phyloP scores from a whole-genome alignment of 1,140 invertebrate genomes.

The Cyrtorhinus lividipennis region DNA sequence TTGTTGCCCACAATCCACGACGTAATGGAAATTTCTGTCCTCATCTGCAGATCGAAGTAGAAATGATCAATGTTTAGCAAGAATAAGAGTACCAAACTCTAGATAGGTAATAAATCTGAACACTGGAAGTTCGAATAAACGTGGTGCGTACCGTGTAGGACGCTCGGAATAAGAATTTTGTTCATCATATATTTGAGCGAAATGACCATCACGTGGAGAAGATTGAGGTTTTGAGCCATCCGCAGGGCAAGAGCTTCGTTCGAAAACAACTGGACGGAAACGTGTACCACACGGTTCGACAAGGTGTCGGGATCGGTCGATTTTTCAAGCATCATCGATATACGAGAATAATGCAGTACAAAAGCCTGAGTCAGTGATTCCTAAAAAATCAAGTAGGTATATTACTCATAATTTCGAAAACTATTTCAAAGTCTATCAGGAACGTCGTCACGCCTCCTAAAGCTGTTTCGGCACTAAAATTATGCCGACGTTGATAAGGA shows the following conservation, averaged over 20 bases:
- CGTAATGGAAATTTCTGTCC: slow-evolving; percentile 65
- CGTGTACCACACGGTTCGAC: slow-evolving; percentile 90
- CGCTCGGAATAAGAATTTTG: slow-evolving; percentile 74
- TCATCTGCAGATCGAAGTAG: slow-evolving; percentile 41
- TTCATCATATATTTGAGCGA: slow-evolving; percentile 88
- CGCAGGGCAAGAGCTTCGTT: slow-evolving; percentile 78
- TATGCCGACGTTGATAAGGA: too few species aligned
- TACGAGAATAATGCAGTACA: slow-evolving; percentile 87
- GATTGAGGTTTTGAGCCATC: slow-evolving; percentile 77
- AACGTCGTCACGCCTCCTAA: too few species aligned
- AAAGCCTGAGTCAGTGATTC: slow-evolving; percentile 86
- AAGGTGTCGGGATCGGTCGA: slow-evolving; percentile 76
- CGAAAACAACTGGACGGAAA: slow-evolving; percentile 89
- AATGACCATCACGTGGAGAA: slow-evolving; percentile 88
- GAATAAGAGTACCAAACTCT: not conserved
- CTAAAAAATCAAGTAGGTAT: slow-evolving; percentile 34
- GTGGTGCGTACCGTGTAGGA: slow-evolving; percentile 53
- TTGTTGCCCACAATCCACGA: slow-evolving; percentile 80
- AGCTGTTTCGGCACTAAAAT: too few species aligned
- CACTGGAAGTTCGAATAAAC: not conserved
- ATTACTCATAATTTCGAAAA: not conserved
- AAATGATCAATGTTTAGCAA: slow-evolving; percentile 24
- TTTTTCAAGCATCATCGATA: slow-evolving; percentile 76
- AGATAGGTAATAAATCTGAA: not conserved
- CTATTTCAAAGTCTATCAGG: too few species aligned